A percentile compares a stretch with the other conserved stretches of the same genome.
These are phyloP conservation scores for Papilio aristodemus DNA, from an alignment of 1,140 invertebrate genomes.

Conservation along the genomic window DNA sequence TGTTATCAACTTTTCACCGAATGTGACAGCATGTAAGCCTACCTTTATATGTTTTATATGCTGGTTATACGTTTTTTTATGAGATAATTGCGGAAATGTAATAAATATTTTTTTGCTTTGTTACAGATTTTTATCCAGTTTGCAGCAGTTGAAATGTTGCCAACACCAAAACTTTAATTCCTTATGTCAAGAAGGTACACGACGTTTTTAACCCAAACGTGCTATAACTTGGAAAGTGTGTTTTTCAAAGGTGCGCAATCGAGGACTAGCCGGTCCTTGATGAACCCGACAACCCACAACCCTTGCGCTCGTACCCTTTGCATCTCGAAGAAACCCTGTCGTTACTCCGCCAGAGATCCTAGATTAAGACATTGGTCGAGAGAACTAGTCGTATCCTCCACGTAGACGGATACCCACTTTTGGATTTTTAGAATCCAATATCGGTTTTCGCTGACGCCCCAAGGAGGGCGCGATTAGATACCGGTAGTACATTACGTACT, in stretches of 20 bases:
- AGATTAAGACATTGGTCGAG: conserved; percentile 76
- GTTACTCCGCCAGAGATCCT: conserved; percentile 75
- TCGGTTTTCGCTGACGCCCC: conserved; percentile 48
- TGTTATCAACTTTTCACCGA: background rate
- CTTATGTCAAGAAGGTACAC: conserved; percentile 68
- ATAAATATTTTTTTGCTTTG: conserved; percentile 48
- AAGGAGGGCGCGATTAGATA: conserved; percentile 48
- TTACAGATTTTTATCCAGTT: conserved; percentile 62
- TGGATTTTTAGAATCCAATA: conserved; percentile 59
- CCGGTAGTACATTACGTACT: conserved; percentile 53
- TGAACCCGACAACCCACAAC: conserved; percentile 75
- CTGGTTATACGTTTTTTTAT: background rate
- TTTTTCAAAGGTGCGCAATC: conserved; percentile 71
- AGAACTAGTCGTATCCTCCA: conserved; percentile 65
- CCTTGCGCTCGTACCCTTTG: conserved; percentile 73
- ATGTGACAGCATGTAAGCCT: background rate
- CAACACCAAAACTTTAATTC: conserved; percentile 68
- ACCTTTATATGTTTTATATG: background rate
- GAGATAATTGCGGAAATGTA: background rate
- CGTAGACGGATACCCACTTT: conserved; percentile 51
- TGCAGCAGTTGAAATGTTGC: conserved; percentile 64
- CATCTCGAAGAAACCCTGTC: conserved; percentile 71
- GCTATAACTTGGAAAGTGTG: conserved; percentile 66
- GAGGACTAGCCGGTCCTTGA: conserved; percentile 79
- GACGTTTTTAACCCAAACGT: conserved; percentile 51